Evolutionary conservation across 2,113 vertebrate genomes (phyloP).

Genomic region (Prunella fulvescens): DNA sequence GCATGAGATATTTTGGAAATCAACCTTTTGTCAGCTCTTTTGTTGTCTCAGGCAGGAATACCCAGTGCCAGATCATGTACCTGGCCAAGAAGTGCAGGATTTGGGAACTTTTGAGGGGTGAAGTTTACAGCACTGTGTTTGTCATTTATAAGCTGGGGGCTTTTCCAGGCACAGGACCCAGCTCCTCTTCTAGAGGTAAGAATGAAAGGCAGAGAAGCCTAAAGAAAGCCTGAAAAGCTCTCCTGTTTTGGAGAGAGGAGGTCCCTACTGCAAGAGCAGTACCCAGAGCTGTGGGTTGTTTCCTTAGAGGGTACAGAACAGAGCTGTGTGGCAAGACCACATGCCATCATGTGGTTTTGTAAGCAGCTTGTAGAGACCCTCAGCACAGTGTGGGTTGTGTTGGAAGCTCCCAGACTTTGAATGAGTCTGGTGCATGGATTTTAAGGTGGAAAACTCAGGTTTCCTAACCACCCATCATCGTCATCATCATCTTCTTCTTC

Average conservation of each 20-base stretch:
- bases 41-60: background rate
- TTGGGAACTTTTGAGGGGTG: background rate
- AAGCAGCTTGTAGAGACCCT: background rate
- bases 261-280: background rate
- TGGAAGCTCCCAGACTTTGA: background rate
- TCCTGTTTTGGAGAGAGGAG: background rate
- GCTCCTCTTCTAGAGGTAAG: background rate
- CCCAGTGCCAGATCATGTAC: background rate
- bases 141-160: background rate
- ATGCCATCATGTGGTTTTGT: background rate
- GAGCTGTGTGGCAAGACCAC: background rate
- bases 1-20: background rate
- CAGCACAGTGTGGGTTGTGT: fast-evolving
- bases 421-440: background rate
- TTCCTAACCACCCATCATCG: background rate
- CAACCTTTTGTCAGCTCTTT: background rate
- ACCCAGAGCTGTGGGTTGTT: background rate
- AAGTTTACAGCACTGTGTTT: background rate
- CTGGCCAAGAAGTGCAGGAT: background rate
- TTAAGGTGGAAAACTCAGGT: background rate
- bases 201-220: background rate
- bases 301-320: background rate
- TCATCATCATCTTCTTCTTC: background rate
- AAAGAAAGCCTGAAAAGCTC: background rate
- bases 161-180: background rate